These are phyloP conservation scores for Tetragnatha montana DNA, from an alignment of 2,888 invertebrate genomes.

Conservation along the genomic window DNA sequence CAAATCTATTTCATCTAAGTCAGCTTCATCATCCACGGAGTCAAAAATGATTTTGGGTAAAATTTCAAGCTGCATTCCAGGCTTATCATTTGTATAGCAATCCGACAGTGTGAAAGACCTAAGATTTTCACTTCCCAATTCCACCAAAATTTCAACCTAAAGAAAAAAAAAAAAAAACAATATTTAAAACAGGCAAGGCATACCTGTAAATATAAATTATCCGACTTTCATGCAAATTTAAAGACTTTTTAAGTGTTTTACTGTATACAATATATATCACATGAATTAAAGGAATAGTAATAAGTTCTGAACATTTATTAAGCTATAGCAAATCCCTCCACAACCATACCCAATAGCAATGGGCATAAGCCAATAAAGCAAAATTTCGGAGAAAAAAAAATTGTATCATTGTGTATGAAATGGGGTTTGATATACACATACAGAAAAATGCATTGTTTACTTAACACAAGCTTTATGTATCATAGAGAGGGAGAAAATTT, in stretches of 20 bases:
- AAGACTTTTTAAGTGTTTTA: not conserved
- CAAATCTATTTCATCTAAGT: conserved; percentile 45
- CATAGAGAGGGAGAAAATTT: no score
- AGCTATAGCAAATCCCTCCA: no score
- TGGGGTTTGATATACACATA: no score
- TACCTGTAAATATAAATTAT: not conserved
- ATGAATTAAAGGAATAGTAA: no score
- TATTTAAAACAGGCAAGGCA: not conserved
- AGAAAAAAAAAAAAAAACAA: not conserved
- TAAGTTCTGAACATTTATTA: no score
- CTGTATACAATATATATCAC: not conserved
- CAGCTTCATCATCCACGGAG: conserved; percentile 34
- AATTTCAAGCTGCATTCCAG: conserved; percentile 63
- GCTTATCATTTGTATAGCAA: conserved; percentile 46
- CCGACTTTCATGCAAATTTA: not conserved
- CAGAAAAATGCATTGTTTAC: no score
- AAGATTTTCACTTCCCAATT: conserved; percentile 38
- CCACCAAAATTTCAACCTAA: conserved; percentile 57
- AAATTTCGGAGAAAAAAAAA: no score
- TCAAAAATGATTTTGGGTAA: conserved; percentile 62
- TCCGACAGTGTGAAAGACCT: conserved; percentile 31
- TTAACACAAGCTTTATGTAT: no score
- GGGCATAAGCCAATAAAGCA: no score
- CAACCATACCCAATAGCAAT: no score
- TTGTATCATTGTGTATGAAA: no score